Evolutionary conservation across 2,113 vertebrate genomes (phyloP), one percentile per base, ranked within the genome.

Genomic region (Melospiza georgiana): DNA sequence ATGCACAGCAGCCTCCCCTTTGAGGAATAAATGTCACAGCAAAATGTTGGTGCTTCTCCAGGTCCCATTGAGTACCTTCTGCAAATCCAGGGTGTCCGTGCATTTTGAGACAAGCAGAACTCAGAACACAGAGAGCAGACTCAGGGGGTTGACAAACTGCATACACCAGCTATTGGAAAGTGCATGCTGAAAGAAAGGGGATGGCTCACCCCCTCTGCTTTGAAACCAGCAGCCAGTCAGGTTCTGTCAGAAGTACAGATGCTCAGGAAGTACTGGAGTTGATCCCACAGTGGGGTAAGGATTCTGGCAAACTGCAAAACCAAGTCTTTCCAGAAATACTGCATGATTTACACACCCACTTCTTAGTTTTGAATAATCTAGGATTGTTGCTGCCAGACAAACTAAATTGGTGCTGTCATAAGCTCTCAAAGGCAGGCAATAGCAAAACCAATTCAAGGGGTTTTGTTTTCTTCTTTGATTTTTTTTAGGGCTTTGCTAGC

Each of bases 391-490:
- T 91, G 85, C 59, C 77, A 95, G 88, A 90, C 78, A 76, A 94
- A 80, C 90, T 94, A 93, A 95, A 86, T 87, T 90, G 74, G 74
- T 94, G 61, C 88, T 92, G 85, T 97, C 91, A 72, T 90, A 89
- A 87, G 51, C 57, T 94, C 89, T 83, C 73, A 88, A 94, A 92
- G 59, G 33, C 85, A 91, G 62, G 92, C 58, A 93, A 55, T 33
- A 89, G 74, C 37, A 84, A 94, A 96, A 75, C 8, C 48, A 80
- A 9, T 62, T 95, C 48, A 84, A 78, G 58, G 55, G 62, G 68
- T 41, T 97, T 95, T 81, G 54, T 91, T 93, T 95, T 69, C 72
- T 83, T 66, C 66, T 87, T 92, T 71, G 58, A 71, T 59, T 83
- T 73, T 61, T 59, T 87, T 73, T 66, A 67, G 72, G 52, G 86